A percentile compares a stretch with the other conserved stretches of the same genome.
phyloP scores from a whole-genome alignment of 2,888 invertebrate species.

The Nowickia ferox region DNA sequence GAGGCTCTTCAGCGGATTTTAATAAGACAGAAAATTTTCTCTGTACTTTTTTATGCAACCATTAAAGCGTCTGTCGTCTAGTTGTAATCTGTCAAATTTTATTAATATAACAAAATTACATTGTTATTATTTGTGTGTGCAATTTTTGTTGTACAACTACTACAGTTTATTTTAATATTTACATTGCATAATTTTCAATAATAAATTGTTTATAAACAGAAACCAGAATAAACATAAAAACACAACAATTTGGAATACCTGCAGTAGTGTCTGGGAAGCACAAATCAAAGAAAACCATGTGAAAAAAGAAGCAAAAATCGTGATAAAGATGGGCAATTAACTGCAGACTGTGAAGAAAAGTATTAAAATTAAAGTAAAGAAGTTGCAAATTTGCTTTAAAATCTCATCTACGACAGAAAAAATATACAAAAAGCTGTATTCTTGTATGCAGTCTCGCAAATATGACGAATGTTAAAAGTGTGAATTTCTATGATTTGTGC shows the following conservation, averaged over 20 bases:
- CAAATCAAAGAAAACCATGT: not conserved
- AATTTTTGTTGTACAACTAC: conserved; percentile 65
- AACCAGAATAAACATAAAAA: not conserved
- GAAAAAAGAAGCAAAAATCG: conserved; percentile 5
- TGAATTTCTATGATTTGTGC: conserved; percentile 89
- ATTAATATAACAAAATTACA: conserved; percentile 37
- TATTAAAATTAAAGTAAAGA: conserved; percentile 6
- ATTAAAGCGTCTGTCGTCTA: conserved; percentile 48
- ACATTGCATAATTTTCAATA: conserved; percentile 63
- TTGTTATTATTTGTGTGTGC: conserved; percentile 66
- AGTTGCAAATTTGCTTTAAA: not conserved
- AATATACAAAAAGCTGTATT: not conserved
- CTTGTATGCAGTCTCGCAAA: conserved; percentile 8
- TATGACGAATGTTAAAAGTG: conserved; percentile 86
- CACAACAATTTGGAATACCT: not conserved
- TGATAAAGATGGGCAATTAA: conserved; percentile 22
- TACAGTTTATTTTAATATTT: conserved; percentile 64
- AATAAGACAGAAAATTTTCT: not conserved
- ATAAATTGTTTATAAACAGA: conserved; percentile 68
- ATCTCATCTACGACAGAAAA: not conserved
- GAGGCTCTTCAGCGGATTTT: not conserved
- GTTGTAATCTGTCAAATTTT: conserved; percentile 48
- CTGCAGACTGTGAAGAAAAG: conserved; percentile 48
- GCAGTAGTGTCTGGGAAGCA: not conserved
- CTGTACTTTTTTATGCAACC: conserved; percentile 39